Evolutionary conservation across 1,140 invertebrate species (phyloP), one percentile per base, ranked within the genome.

Genomic region (Megalonaias nervosa): DNA sequence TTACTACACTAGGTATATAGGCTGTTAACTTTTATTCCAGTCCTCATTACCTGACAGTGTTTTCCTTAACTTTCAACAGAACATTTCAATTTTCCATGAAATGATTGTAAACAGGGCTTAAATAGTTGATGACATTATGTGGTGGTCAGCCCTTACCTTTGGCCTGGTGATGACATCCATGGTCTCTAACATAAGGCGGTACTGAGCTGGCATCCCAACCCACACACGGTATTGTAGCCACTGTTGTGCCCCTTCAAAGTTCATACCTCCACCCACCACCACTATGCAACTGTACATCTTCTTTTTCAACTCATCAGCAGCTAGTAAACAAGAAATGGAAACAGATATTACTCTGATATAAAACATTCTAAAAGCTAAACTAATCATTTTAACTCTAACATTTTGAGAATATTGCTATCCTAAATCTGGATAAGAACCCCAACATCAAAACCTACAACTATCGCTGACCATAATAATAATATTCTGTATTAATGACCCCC

Each of bases 281-380:
- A 99, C 91, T 80, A 99, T 96, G 86, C 95, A 97, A 71, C 95
- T 96, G 85, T 97, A 98, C 96, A 99, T 97, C 91, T 97, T 97
- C 26, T 95, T 92, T 91, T 97, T 98, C 59, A 98, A 91, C 81
- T 99, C 97, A 78, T 98, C 97, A 79, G 81, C 86, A 60, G 89
- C 92, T 92, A 80, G n/a, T 71, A 77, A 26, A 74, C 84, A 48
- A 77, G n/a, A 23, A 61, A 69, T 59, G 19, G 15, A 64, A 58
- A 56, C 21, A 60, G 23, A 26, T 60, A 64, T 62, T 62, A 62
- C 48, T 26, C 23, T n/a, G 4, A 62, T 62, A 62, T 62, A 62
- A 62, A 62, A 62, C 5, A n/a, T 62, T 9, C 19, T 62, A n/a
- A n/a, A 62, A n/a, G 19, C 23, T 23, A n/a, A 62, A 23, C 4